Base-by-base conservation (phyloP, 1,140 invertebrate genomes). In the Penaeus indicus region DNA sequence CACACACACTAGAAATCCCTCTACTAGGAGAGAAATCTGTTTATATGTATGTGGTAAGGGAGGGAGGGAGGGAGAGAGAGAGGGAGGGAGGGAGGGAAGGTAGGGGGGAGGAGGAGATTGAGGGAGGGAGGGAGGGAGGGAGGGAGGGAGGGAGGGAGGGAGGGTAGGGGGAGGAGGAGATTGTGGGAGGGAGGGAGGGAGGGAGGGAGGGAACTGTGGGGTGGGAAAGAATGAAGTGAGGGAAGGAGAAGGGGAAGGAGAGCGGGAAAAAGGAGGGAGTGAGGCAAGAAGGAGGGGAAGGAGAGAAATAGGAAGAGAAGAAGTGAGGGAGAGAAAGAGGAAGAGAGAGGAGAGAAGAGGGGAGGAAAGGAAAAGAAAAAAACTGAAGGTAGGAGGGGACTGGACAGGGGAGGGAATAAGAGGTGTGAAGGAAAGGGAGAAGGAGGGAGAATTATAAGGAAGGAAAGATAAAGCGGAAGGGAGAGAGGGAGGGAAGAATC, bases 11-110 rank as follows among this genome's bases (percentile, higher is more conserved):
- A 4, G 5, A 8, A 77, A 8, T 8, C 18, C 27, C 25, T 47
- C 27, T 25, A 25, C 0, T 32, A 22, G 4, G 19, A 18, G 10
- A 8, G 38, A 54, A 42, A 72, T 72, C n/a, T 72, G 16, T 21
- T n/a, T 69, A 32, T 60, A 69, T 32, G 8, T 27, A 38, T 13
- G 7, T 0, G 22, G 13, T 3, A 21, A 67, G 21, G 21, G 22
- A 84, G 27, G 64, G 60, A 84, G 18, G 67, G 27, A 64, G 4
- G 64, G 60, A 84, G n/a, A 67, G 10, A 84, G n/a, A 84, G 61
- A 67, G n/a, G 32, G 27, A 64, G 22, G 63, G 60, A 63, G 27
- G 63, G 13, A 67, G 11, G 7, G 3, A 63, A 13, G 25, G 27
- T 7, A 18, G 64, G 8, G 25, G 7, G 32, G 16, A 25, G 16